Percentiles rank a stretch among this genome's conserved stretches.
Evolutionary conservation across 64 coral and sea anemone genomes (phyloP).

Genomic region (Astreopora myriophthalma): DNA sequence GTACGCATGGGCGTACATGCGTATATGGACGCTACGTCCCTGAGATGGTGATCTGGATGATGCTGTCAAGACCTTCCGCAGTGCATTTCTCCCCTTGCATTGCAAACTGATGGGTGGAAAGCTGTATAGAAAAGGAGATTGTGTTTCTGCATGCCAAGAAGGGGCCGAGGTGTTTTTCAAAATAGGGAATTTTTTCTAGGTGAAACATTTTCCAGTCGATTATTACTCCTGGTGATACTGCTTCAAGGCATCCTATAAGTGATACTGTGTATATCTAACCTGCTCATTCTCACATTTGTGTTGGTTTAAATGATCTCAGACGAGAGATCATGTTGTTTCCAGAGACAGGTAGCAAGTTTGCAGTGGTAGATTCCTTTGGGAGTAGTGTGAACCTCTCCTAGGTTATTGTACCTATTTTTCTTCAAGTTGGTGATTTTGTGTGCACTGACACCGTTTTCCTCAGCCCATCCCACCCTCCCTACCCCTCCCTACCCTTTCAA

Average conservation of each 20-base stretch:
- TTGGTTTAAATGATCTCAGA: background rate
- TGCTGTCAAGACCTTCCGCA: conserved; percentile 27
- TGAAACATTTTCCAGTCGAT: background rate
- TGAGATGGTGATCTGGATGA: conserved; percentile 4
- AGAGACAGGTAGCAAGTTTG: background rate
- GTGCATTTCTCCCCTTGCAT: conserved; percentile 42
- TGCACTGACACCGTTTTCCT: too few relatives aligned
- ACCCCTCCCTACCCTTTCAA: too few relatives aligned
- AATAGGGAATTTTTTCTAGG: too few relatives aligned
- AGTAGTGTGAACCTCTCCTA: conserved; percentile 1
- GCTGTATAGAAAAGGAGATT: conserved; percentile 32
- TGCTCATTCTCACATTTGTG: background rate
- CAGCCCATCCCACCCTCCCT: too few relatives aligned
- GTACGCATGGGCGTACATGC: too few relatives aligned
- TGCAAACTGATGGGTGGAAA: too few relatives aligned
- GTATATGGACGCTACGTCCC: too few relatives aligned
- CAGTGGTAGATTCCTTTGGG: conserved; percentile 28
- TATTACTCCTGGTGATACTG: background rate
- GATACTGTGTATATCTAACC: conserved; percentile 23
- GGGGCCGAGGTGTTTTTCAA: conserved; percentile 5
- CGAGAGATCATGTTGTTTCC: conserved; percentile 59
- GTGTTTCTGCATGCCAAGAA: background rate
- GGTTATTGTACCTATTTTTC: too few relatives aligned
- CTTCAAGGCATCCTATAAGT: conserved; percentile 9
- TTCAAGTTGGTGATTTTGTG: too few relatives aligned